Evolutionary conservation across 2,797 vertebrate genomes (phyloP).

Genomic region (Diplodus puntazzo): DNA sequence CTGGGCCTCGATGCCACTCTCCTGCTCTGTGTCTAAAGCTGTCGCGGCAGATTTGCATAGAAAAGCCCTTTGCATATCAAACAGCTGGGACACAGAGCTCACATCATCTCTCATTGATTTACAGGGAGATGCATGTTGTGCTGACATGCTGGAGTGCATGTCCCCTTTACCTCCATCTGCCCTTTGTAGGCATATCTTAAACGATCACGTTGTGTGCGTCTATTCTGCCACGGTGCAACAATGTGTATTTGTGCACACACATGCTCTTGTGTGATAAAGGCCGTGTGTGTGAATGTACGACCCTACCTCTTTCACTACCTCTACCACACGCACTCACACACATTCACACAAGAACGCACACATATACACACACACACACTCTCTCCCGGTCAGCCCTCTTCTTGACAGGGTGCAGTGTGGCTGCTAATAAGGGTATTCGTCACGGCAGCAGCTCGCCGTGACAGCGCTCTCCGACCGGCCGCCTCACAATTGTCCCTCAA

Average conservation of each 20-base stretch:
- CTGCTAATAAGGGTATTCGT: constrained; percentile 95
- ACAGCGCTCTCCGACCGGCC: constrained; percentile 69
- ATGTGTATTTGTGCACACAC: constrained; percentile 6
- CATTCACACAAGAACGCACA: constrained; percentile 16
- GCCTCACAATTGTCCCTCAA: constrained; percentile 88
- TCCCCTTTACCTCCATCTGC: constrained; percentile 82
- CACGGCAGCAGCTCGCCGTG: constrained; percentile 83
- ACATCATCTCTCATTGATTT: constrained; percentile 82
- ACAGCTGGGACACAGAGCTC: constrained; percentile 73
- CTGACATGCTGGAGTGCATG: constrained; percentile 77
- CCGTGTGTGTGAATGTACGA: constrained; percentile 25
- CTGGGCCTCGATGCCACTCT: constrained; percentile 58
- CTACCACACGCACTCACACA: constrained; percentile 55
- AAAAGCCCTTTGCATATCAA: constrained; percentile 83
- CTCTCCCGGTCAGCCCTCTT: constrained; percentile 74
- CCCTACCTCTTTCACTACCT: constrained; percentile 29
- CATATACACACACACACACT: constrained; percentile 57
- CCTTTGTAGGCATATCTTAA: constrained; percentile 81
- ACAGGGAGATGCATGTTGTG: constrained; percentile 77
- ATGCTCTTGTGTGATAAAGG: constrained; percentile 28
- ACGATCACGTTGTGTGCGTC: constrained; percentile 63
- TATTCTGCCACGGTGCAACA: background rate
- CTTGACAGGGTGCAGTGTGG: constrained; percentile 84
- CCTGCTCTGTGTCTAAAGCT: constrained; percentile 51
- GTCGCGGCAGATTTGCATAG: constrained; percentile 75